Conservation (phyloP, 2,888 invertebrate genomes). For the Harpalus rubripes region DNA sequence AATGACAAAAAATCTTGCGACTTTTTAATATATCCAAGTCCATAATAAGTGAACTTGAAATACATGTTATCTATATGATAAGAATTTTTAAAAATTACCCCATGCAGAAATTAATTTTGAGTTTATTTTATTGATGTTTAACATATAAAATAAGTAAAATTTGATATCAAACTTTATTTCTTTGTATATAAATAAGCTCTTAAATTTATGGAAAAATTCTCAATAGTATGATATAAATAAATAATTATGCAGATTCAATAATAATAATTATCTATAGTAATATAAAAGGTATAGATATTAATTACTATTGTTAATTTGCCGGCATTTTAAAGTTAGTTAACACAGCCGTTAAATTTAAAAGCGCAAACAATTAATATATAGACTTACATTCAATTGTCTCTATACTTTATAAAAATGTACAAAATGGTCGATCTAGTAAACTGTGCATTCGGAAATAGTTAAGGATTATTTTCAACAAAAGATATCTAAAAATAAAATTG, state of each 20-base stretch:
- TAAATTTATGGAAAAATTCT: slow-evolving; percentile 47
- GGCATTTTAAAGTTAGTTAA: background rate
- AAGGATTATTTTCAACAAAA: slow-evolving; percentile 64
- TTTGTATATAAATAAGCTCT: slow-evolving; percentile 37
- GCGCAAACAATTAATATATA: background rate
- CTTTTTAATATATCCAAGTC: slow-evolving; percentile 50
- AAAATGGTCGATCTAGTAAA: slow-evolving; percentile 22
- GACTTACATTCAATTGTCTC: background rate
- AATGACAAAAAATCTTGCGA: slow-evolving; percentile 25
- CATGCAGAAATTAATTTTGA: slow-evolving; percentile 72
- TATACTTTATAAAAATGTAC: background rate
- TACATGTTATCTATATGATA: slow-evolving; percentile 72
- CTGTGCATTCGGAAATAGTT: slow-evolving; percentile 52
- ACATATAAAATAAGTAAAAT: background rate
- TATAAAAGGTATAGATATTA: background rate
- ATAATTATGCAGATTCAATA: slow-evolving; percentile 11
- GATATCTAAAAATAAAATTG: slow-evolving; percentile 60
- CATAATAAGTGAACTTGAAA: slow-evolving; percentile 73
- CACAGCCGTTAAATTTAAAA: background rate
- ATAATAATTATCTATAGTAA: background rate
- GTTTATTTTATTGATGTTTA: background rate
- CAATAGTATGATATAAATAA: slow-evolving; percentile 38
- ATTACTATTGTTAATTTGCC: background rate
- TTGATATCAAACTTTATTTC: slow-evolving; percentile 22
- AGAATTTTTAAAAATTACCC: slow-evolving; percentile 72